Conservation (phyloP, 2,888 invertebrate species). For the Tortricodes alternella region DNA sequence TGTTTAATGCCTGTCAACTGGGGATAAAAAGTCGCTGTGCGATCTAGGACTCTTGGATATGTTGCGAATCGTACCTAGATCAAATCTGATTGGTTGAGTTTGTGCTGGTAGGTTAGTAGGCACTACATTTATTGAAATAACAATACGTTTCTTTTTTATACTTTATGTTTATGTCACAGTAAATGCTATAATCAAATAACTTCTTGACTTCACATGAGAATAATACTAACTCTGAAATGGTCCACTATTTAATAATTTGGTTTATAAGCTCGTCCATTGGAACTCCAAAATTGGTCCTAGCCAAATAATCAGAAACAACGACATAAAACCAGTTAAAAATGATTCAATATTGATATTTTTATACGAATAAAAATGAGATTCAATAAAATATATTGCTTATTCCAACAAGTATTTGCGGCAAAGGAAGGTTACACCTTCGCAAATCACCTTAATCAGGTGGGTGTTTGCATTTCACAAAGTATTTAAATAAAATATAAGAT, state of each 20-base stretch:
- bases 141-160: no score
- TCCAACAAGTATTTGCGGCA: neutral
- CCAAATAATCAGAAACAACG: neutral
- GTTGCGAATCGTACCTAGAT: neutral
- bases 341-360: neutral
- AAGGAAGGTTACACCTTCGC: constrained; percentile 19
- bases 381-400: neutral
- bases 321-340: neutral
- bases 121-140: no score
- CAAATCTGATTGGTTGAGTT: neutral
- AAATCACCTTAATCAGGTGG: constrained; percentile 30
- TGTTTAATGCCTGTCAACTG: constrained; percentile 30
- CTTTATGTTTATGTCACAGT: no score
- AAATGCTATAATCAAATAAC: no score
- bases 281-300: no score
- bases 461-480: constrained; percentile 18
- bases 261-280: no score
- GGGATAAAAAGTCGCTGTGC: constrained; percentile 11
- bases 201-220: no score
- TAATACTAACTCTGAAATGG: no score
- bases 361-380: neutral
- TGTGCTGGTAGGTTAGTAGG: neutral
- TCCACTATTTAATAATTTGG: no score
- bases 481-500: constrained; percentile 50
- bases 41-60: constrained; percentile 12